These are phyloP conservation scores for Molossus molossus DNA, from an alignment of 2,797 vertebrate species.

Conservation along the genomic window DNA sequence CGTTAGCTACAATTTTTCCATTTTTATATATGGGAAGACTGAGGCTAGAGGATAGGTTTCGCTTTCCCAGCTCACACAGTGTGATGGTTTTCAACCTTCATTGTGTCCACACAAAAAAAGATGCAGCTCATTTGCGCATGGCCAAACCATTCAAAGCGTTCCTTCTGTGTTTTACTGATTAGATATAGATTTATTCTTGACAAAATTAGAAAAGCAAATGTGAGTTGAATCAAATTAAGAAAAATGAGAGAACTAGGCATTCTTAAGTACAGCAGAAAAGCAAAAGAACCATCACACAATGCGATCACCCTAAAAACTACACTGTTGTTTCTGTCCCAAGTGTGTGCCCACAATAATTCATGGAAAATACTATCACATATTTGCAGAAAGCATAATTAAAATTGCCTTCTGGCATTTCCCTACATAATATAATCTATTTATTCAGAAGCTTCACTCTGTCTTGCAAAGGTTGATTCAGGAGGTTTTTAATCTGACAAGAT, in stretches of 20 bases:
- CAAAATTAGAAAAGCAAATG: conserved; percentile 35
- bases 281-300: neutral
- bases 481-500: conserved; percentile 81
- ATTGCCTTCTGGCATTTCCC: conserved; percentile 27
- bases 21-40: neutral
- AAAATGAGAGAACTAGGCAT: conserved; percentile 26
- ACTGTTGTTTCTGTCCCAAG: neutral
- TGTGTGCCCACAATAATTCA: conserved; percentile 33
- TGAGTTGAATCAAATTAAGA: neutral
- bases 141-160: neutral
- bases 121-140: neutral
- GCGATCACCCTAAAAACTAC: neutral
- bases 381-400: conserved; percentile 65
- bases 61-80: neutral
- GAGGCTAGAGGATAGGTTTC: neutral
- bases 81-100: neutral
- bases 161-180: neutral
- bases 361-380: neutral
- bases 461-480: conserved; percentile 82
- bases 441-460: conserved; percentile 75
- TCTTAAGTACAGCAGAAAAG: neutral
- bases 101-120: neutral
- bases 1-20: neutral
- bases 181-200: neutral
- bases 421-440: conserved; percentile 45